phyloP scores from a whole-genome alignment of 2,888 invertebrate species.

The Tinea trinotella region DNA sequence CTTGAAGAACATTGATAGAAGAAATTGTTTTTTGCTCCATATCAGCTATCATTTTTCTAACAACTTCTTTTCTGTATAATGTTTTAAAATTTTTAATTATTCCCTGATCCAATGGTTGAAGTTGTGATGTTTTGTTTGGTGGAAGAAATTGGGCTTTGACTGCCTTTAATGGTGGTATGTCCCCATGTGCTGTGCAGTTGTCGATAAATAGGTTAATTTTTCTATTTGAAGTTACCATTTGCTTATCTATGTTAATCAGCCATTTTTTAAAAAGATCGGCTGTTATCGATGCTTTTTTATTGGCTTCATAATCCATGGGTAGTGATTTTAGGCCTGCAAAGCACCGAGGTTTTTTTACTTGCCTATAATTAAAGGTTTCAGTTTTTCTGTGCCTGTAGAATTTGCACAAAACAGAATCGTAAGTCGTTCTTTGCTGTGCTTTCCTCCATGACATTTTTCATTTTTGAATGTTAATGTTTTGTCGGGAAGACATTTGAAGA shows the following conservation, averaged over 20 bases:
- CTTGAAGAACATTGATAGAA: neutral
- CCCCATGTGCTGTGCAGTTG: no score
- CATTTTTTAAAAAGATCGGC: no score
- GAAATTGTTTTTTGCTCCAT: neutral
- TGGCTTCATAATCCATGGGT: no score
- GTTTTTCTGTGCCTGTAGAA: slow-evolving; percentile 22
- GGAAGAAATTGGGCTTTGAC: no score
- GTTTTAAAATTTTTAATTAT: neutral
- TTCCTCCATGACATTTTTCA: slow-evolving; percentile 20
- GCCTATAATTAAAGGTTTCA: slow-evolving; percentile 22
- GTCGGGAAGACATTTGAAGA: slow-evolving; percentile 16
- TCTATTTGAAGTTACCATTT: no score
- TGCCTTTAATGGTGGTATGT: no score
- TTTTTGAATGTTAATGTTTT: slow-evolving; percentile 20
- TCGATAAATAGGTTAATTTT: no score
- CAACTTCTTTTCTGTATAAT: neutral
- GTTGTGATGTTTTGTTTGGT: no score
- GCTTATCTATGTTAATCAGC: no score
- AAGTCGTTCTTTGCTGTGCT: slow-evolving; percentile 11
- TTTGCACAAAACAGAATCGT: slow-evolving; percentile 20
- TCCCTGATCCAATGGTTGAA: neutral
- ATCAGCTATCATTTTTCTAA: neutral
- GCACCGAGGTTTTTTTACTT: slow-evolving; percentile 18
- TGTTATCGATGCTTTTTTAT: no score
- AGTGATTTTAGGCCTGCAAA: no score